Conservation (phyloP, 2,888 invertebrate species). For the Drosophila phalerata region DNA sequence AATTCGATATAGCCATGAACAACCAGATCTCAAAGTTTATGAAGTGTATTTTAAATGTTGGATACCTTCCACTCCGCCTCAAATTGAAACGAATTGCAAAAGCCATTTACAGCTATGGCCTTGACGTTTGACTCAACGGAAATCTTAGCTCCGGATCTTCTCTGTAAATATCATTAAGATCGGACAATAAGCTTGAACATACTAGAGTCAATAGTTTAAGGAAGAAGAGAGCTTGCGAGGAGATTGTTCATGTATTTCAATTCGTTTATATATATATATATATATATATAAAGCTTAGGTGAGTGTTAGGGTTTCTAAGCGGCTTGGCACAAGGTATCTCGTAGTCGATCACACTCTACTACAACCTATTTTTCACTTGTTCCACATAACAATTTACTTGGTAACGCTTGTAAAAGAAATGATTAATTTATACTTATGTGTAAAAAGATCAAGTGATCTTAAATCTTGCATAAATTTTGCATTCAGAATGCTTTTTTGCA, state of each 20-base stretch:
- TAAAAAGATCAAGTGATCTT: background rate
- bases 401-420: background rate
- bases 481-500: background rate
- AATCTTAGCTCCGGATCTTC: background rate
- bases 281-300: background rate
- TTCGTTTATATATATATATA: background rate
- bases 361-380: too few species aligned
- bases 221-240: background rate
- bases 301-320: background rate
- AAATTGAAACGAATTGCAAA: too few species aligned
- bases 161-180: background rate
- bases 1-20: too few species aligned
- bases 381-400: conserved; percentile 10
- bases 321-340: background rate
- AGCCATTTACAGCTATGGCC: too few species aligned
- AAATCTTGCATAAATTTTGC: background rate
- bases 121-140: too few species aligned
- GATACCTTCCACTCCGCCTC: too few species aligned
- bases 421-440: conserved; percentile 1
- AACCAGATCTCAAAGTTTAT: too few species aligned
- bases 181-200: too few species aligned
- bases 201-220: background rate
- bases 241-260: too few species aligned
- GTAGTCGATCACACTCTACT: too few species aligned
- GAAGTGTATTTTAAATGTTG: too few species aligned